Evolutionary conservation across 2,888 invertebrate species (phyloP), one percentile per base, ranked within the genome.

Genomic region (Esperia sulphurella): DNA sequence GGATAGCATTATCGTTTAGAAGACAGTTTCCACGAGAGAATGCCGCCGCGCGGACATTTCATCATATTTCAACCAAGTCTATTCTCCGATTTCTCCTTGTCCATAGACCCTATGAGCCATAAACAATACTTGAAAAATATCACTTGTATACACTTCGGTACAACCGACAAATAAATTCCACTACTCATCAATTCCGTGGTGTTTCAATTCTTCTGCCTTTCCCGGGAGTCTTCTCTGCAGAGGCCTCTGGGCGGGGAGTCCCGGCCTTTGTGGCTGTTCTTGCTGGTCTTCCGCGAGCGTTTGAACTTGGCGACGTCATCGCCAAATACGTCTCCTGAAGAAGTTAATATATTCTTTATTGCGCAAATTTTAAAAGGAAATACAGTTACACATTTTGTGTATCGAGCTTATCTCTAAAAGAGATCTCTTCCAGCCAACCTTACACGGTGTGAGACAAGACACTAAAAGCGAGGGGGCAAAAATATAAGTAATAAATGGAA

Each of bases 291-390:
- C 33, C 89, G 67, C 0, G 90, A 84, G 30, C 90, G 63, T 52
- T 90, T 90, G 63, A 97, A 96, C 83, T 98, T 98, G 47, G 97
- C 97, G 67, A 98, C 96, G 74, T 98, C 98, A 72, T 98, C 98
- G 0, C 97, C 97, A 71, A 98, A 98, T 0, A 98, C 97, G 69
- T 98, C 97, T 0, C 98, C 98, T 21, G 2, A 21, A 21, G 5
- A 2, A 21, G 2, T 21, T 21, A 21, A n/a, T n/a, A n/a, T n/a
- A n/a, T n/a, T n/a, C n/a, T n/a, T n/a, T n/a, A n/a, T n/a, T n/a
- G n/a, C n/a, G n/a, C n/a, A n/a, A n/a, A n/a, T n/a, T n/a, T n/a
- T n/a, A n/a, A n/a, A n/a, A n/a, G n/a, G n/a, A n/a, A n/a, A n/a
- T n/a, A n/a, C n/a, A n/a, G n/a, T n/a, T n/a, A n/a, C n/a, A n/a